Base-by-base conservation (phyloP, 1,140 invertebrate genomes). In the Penaeus japonicus region DNA sequence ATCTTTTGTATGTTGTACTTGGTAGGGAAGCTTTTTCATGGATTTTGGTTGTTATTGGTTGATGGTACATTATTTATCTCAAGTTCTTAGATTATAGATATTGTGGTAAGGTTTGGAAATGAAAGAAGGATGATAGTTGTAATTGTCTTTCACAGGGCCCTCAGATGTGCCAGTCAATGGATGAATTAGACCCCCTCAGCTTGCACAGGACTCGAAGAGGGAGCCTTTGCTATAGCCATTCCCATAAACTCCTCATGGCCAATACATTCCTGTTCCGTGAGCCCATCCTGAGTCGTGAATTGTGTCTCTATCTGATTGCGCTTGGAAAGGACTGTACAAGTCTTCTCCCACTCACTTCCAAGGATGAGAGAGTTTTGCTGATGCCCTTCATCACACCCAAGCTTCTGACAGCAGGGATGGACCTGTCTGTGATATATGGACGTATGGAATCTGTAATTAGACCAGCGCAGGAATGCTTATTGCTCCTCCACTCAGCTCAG, bases 241-340 rank as follows among this genome's bases (percentile, higher is more conserved):
- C 79, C 24, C 57, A 70, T 47, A 80, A 55, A 47, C 79, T 87
- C 12, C 54, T 87, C 35, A 87, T 87, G 85, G 85, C 75, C 35
- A 87, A 87, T 47, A 87, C 85, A 32, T 87, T 87, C 62, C 85
- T 87, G 39, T 87, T 87, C 77, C 77, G 85, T n/a, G 85, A 87
- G 35, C 85, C 85, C 10, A 75, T 81, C 62, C 47, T 87, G 62
- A 82, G 85, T 39, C 57, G 85, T 10, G 85, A 87, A 32, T 39
- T 81, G 32, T 87, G 85, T 27, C 62, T 87, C 22, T 87, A 87
- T 39, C 62, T 87, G 0, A 82, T 81, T 30, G 85, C 85, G 35
- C 79, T 87, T n/a, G 85, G 85, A n/a, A 81, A 81, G 78, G 85
- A 87, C 30, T 73, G 27, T 53, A 81, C 62, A 17, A 87, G 85